These are phyloP conservation scores for Notolabrus celidotus DNA, from an alignment of 2,797 vertebrate genomes.

Conservation along the genomic window DNA sequence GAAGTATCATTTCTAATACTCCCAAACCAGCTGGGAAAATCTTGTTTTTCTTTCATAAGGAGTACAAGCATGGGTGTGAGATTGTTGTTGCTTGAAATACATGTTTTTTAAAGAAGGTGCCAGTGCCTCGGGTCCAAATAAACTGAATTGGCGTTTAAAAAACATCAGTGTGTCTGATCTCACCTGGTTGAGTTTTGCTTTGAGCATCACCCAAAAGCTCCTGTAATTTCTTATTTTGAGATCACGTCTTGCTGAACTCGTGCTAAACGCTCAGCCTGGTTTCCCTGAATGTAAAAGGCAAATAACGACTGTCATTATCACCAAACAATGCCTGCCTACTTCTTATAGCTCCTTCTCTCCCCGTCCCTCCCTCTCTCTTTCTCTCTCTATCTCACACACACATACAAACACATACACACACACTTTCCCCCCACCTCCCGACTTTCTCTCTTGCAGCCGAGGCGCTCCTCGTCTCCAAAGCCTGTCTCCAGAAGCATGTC, in stretches of 20 bases:
- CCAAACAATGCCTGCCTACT: conserved; percentile 44
- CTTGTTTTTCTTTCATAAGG: not conserved
- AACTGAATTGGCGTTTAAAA: not conserved
- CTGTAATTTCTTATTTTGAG: not conserved
- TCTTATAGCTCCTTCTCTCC: conserved; percentile 27
- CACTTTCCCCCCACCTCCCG: conserved; percentile 33
- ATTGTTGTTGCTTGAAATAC: not conserved
- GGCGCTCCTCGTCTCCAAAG: conserved; percentile 75
- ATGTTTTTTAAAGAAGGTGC: not conserved
- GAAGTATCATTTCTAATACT: not conserved
- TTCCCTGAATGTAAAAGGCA: conserved; percentile 29
- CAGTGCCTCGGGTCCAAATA: not conserved
- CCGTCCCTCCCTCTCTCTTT: conserved; percentile 25
- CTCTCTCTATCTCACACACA: not conserved
- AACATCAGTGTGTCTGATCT: conserved; percentile 5
- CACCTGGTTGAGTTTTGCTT: conserved; percentile 20
- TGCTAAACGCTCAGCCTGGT: conserved; percentile 2
- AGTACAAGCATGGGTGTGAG: not conserved
- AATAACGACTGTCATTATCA: conserved; percentile 51
- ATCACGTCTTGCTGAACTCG: conserved; percentile 25
- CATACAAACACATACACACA: not conserved
- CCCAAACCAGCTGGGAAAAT: not conserved
- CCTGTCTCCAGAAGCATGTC: conserved; percentile 83
- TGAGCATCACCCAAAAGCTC: not conserved
- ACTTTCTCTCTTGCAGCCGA: conserved; percentile 59